Percentiles rank a stretch among this genome's conserved stretches.
These are phyloP conservation scores for Drosophila mimetica DNA, from an alignment of 2,888 invertebrate species.

Conservation along the genomic window DNA sequence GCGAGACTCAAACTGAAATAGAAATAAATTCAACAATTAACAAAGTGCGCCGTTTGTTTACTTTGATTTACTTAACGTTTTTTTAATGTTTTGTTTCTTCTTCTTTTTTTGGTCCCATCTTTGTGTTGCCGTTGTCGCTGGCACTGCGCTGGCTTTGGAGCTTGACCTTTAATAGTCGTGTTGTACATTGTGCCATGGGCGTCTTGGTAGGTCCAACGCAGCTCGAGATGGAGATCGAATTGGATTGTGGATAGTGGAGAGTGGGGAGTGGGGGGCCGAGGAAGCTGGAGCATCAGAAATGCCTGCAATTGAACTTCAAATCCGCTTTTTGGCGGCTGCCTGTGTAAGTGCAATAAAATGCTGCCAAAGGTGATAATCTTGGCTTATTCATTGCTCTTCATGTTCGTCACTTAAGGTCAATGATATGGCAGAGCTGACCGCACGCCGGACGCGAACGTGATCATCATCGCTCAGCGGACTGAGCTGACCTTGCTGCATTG, in stretches of 20 bases:
- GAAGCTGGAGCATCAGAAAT: conserved; percentile 38
- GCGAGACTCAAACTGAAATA: conserved; percentile 27
- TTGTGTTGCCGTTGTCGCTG: conserved; percentile 43
- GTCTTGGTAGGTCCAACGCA: conserved; percentile 48
- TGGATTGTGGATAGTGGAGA: neutral
- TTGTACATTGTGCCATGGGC: conserved; percentile 70
- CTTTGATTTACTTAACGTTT: conserved; percentile 67
- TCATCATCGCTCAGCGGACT: conserved; percentile 54
- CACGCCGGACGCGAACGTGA: conserved; percentile 55
- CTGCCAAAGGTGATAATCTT: conserved; percentile 73
- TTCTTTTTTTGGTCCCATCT: conserved; percentile 25
- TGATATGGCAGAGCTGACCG: conserved; percentile 64
- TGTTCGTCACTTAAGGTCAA: conserved; percentile 71
- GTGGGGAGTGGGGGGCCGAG: conserved; percentile 12
- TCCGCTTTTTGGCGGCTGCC: conserved; percentile 34
- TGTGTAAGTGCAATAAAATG: conserved; percentile 70
- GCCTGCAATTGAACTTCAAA: conserved; percentile 65
- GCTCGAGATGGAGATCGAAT: conserved; percentile 27
- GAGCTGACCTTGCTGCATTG: conserved; percentile 71
- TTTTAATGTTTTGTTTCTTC: conserved; percentile 9
- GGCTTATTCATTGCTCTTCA: conserved; percentile 72
- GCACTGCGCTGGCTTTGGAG: conserved; percentile 26
- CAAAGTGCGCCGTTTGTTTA: conserved; percentile 62
- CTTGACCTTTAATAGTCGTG: conserved; percentile 74
- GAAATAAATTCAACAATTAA: conserved; percentile 66